Evolutionary conservation across 2,113 vertebrate genomes (phyloP).

Genomic region (Montifringilla adamsi): DNA sequence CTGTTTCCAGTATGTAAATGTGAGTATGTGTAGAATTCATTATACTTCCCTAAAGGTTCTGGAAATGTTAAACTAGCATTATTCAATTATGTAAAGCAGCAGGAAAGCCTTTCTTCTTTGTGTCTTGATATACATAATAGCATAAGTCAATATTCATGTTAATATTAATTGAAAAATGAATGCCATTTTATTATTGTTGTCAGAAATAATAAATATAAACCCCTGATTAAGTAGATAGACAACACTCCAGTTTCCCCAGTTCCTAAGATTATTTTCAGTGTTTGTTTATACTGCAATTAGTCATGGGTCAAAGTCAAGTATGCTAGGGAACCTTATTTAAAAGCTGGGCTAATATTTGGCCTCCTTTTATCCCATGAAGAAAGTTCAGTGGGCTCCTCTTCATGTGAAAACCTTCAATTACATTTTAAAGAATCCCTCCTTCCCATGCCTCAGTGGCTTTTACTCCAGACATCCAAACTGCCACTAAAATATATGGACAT

Average conservation of each 20-base stretch:
- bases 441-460: background rate
- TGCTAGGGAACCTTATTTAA: background rate
- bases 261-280: background rate
- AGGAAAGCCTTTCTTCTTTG: constrained; percentile 30
- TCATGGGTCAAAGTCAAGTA: background rate
- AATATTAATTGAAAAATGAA: constrained; percentile 41
- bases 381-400: background rate
- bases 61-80: constrained; percentile 32
- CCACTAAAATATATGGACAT: background rate
- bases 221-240: background rate
- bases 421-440: background rate
- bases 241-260: background rate
- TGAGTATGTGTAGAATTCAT: constrained; percentile 36
- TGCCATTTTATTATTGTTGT: background rate
- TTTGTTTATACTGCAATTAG: background rate
- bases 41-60: constrained; percentile 19
- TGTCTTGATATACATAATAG: constrained; percentile 14
- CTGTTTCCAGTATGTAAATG: background rate
- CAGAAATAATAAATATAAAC: constrained; percentile 4
- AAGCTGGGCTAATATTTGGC: background rate
- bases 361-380: background rate
- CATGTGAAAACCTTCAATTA: background rate
- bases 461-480: background rate
- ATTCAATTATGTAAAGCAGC: constrained; percentile 53
- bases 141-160: constrained; percentile 31